phyloP scores from a whole-genome alignment of 2,113 vertebrate genomes.

The Prunella fulvescens region DNA sequence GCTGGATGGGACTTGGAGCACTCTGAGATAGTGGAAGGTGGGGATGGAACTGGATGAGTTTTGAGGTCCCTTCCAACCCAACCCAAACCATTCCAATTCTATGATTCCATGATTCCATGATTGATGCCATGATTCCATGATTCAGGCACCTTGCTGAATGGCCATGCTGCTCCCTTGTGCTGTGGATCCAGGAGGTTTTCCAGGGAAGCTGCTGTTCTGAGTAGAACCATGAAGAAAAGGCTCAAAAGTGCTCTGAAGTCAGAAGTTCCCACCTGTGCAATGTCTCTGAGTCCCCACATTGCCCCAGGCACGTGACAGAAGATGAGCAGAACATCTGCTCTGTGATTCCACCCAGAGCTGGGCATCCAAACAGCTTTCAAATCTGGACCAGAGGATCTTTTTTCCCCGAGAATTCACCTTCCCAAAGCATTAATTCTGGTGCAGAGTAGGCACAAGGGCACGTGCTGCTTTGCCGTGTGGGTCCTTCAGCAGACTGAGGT shows the following conservation, averaged over 20 bases:
- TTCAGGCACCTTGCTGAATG: not conserved
- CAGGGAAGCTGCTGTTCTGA: not conserved
- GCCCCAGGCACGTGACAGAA: not conserved
- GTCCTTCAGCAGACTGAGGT: not conserved
- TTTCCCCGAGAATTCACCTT: not conserved
- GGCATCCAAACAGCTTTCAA: not conserved
- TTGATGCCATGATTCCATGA: not conserved
- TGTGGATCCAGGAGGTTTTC: not conserved
- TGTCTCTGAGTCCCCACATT: not conserved
- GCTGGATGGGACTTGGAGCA: not conserved
- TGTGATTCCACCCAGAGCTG: not conserved
- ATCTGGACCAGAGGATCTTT: not conserved
- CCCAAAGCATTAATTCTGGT: not conserved
- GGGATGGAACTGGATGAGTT: not conserved
- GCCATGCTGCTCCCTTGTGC: not conserved
- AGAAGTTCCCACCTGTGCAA: not conserved
- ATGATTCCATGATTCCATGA: not conserved
- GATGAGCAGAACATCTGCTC: not conserved
- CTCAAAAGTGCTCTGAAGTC: not conserved
- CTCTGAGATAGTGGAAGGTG: fast-evolving
- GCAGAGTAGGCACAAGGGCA: not conserved
- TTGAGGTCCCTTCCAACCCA: not conserved
- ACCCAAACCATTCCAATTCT: not conserved
- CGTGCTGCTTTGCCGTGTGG: not conserved
- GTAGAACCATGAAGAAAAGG: not conserved